phyloP scores from a whole-genome alignment of 2,797 vertebrate species.

The Choloepus didactylus region DNA sequence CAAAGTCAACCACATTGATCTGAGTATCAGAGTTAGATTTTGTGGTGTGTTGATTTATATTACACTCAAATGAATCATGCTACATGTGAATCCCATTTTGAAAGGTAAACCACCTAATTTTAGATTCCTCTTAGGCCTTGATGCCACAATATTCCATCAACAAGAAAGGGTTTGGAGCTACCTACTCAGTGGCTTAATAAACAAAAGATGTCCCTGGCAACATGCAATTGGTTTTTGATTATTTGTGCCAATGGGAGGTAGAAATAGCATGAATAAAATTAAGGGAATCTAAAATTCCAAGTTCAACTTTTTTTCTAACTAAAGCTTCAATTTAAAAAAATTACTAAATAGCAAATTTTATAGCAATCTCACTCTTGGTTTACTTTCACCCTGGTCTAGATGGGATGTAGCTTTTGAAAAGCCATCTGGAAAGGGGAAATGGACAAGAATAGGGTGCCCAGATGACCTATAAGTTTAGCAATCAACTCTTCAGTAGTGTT shows the following conservation, averaged over 20 bases:
- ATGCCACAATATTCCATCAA: background rate
- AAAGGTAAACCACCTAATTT: slow-evolving; percentile 14
- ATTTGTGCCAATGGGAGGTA: background rate
- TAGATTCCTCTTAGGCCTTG: background rate
- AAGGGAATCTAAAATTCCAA: slow-evolving; percentile 9
- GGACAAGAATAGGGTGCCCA: background rate
- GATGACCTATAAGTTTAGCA: background rate
- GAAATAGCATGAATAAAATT: background rate
- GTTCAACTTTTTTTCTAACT: slow-evolving; percentile 10
- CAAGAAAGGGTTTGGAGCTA: background rate
- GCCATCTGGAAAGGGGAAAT: background rate
- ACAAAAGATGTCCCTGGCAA: slow-evolving; percentile 1
- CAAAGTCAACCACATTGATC: background rate
- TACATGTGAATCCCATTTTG: background rate
- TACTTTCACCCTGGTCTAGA: background rate
- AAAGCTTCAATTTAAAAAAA: background rate
- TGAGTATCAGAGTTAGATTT: background rate
- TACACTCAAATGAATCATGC: background rate
- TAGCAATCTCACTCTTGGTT: background rate
- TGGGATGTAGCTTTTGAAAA: slow-evolving; percentile 7
- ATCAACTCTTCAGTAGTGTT: background rate
- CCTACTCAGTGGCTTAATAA: background rate
- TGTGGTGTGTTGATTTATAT: background rate
- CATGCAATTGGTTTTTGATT: background rate
- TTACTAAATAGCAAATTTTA: background rate